Percentiles rank a stretch among this genome's conserved stretches.
Evolutionary conservation across 2,888 invertebrate species (phyloP).

Genomic region (Autographa pulchrina): DNA sequence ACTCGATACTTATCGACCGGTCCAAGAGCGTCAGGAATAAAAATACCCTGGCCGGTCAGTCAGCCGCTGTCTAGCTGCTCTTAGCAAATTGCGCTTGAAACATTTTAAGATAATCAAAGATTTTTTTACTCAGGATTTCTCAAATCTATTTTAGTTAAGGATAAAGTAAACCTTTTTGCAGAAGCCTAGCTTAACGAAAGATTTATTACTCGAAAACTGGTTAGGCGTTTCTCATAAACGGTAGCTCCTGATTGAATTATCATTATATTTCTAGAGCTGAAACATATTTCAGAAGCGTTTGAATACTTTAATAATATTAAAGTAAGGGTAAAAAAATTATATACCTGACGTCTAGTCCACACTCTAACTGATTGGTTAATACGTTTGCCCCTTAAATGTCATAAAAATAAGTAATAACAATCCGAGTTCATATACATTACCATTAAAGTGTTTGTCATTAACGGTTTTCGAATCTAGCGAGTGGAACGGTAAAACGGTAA

Average conservation of each 20-base stretch:
- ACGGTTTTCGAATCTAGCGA: slow-evolving; percentile 23
- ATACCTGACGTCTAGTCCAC: neutral
- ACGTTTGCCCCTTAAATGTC: neutral
- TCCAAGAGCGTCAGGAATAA: slow-evolving; percentile 10
- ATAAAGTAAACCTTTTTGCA: slow-evolving; percentile 18
- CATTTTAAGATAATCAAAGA: slow-evolving; percentile 19
- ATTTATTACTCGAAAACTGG: slow-evolving; percentile 8
- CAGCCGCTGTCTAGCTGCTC: slow-evolving; percentile 13
- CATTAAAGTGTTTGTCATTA: slow-evolving; percentile 13
- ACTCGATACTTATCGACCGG: neutral
- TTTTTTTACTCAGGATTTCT: slow-evolving; percentile 15
- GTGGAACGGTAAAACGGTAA: slow-evolving; percentile 39
- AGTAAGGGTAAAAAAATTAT: neutral
- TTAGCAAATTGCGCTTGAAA: slow-evolving; percentile 34
- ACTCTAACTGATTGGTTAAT: neutral
- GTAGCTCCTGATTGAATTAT: neutral
- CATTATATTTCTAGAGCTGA: neutral
- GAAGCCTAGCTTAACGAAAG: slow-evolving; percentile 11
- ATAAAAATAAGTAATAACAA: neutral
- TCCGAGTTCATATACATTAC: neutral
- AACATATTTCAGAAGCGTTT: neutral
- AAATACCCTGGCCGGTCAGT: slow-evolving; percentile 15
- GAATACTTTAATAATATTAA: neutral
- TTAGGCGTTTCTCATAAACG: slow-evolving; percentile 7
- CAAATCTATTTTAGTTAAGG: slow-evolving; percentile 6